Conservation (phyloP, 2,113 vertebrate species). For the Alaudala cheleensis region DNA sequence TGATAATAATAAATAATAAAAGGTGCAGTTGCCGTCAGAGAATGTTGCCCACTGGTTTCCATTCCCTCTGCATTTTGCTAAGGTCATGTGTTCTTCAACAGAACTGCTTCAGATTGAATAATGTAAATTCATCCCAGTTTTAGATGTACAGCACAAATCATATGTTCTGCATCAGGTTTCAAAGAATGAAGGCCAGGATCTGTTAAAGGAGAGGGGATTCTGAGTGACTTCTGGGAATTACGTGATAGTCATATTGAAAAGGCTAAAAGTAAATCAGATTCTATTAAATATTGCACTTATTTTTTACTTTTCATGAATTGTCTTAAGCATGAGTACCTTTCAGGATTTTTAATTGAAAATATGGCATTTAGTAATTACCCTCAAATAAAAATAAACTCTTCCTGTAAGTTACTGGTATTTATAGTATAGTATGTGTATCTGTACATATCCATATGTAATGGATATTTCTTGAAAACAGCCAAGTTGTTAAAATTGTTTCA, state of each 20-base stretch:
- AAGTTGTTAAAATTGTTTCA: neutral
- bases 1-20: neutral
- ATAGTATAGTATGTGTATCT: neutral
- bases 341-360: neutral
- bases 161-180: neutral
- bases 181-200: neutral
- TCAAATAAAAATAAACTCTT: neutral
- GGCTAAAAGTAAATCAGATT: neutral
- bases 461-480: neutral
- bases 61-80: neutral
- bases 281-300: neutral
- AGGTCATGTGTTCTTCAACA: neutral
- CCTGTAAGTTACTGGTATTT: neutral
- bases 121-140: neutral
- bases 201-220: neutral
- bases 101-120: neutral
- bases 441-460: neutral
- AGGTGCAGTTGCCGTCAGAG: neutral
- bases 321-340: neutral
- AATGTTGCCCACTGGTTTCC: neutral
- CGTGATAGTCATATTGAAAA: neutral
- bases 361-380: neutral
- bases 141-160: neutral
- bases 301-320: neutral
- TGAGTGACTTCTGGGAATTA: neutral